Conservation (phyloP, 2,888 invertebrate genomes). For the Tetranychus truncatus region DNA sequence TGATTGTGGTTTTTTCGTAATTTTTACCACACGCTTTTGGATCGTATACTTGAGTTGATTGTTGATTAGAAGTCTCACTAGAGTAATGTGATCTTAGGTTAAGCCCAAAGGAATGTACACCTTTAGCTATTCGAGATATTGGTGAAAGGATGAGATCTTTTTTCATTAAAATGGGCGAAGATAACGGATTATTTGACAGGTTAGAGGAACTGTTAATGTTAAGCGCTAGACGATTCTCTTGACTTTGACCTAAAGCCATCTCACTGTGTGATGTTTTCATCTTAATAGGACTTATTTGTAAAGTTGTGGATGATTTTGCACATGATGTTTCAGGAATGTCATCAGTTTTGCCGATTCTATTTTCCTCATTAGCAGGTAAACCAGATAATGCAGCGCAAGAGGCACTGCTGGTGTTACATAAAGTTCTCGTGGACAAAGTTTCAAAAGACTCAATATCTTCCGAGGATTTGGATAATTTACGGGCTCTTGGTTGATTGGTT, state of each 20-base stretch:
- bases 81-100: conserved; percentile 39
- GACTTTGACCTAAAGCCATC: conserved; percentile 45
- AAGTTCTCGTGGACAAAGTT: conserved; percentile 11
- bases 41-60: not conserved
- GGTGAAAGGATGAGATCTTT: conserved; percentile 35
- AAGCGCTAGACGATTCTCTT: conserved; percentile 7
- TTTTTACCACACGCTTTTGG: not conserved
- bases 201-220: conserved; percentile 13
- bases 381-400: conserved; percentile 15
- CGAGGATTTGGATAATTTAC: conserved; percentile 28
- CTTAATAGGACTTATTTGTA: conserved; percentile 17
- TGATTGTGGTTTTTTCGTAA: not conserved
- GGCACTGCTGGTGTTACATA: not conserved
- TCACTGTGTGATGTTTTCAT: conserved; percentile 61
- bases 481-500: conserved; percentile 10
- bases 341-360: conserved; percentile 21
- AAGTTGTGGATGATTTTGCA: not conserved
- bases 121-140: conserved; percentile 64
- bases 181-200: conserved; percentile 20
- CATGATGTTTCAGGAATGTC: conserved; percentile 20
- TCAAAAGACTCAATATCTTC: conserved; percentile 23
- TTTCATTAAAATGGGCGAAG: conserved; percentile 26
- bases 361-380: conserved; percentile 23
- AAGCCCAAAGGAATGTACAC: conserved; percentile 61
- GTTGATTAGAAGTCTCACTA: not conserved